These are phyloP conservation scores for Myotis lucifugus DNA, from an alignment of 2,113 vertebrate species.

Conservation along the genomic window DNA sequence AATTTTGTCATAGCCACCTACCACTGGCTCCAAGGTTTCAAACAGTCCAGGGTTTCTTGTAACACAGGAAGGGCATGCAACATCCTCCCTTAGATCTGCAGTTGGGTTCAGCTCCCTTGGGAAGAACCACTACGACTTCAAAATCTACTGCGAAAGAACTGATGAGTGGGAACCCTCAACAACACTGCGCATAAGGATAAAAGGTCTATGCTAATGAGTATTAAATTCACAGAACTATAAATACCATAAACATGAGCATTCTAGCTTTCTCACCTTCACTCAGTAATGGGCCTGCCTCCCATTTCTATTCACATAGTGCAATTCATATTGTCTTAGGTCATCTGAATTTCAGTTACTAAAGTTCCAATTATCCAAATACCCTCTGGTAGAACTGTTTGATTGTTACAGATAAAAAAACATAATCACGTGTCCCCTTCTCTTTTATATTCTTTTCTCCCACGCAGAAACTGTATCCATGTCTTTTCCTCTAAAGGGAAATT, in stretches of 20 bases:
- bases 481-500: background rate
- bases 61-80: background rate
- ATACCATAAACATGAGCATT: background rate
- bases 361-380: background rate
- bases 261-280: background rate
- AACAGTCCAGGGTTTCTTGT: background rate
- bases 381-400: background rate
- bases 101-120: background rate
- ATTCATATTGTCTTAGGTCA: conserved; percentile 13
- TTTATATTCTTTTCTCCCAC: conserved; percentile 13
- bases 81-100: background rate
- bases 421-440: background rate
- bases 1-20: background rate
- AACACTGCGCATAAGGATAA: background rate
- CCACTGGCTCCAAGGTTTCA: background rate
- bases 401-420: background rate
- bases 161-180: background rate
- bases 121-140: background rate
- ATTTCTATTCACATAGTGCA: background rate
- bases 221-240: background rate
- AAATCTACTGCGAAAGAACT: background rate
- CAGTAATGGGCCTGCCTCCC: background rate
- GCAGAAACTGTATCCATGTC: background rate
- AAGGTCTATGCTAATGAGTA: background rate
- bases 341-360: conserved; percentile 14